Percentiles rank a stretch among this genome's conserved stretches.
Evolutionary conservation across 2,888 invertebrate species (phyloP).

Genomic region (Dione vanillae): DNA sequence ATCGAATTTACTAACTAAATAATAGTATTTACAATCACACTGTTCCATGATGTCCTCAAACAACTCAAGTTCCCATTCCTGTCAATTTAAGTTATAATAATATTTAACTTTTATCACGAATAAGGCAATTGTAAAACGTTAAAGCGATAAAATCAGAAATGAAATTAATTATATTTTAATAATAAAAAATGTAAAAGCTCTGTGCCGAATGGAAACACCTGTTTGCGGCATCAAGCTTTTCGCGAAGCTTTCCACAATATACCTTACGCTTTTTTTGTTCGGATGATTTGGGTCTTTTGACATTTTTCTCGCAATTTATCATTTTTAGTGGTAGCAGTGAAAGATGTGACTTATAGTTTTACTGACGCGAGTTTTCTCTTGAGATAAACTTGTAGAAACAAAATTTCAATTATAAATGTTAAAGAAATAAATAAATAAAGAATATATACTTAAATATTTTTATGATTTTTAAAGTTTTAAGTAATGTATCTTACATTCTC

Average conservation of each 20-base stretch:
- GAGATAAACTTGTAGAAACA: background rate
- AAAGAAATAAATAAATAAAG: too few species aligned
- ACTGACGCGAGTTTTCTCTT: background rate
- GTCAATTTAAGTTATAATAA: background rate
- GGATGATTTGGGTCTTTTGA: slow-evolving; percentile 20
- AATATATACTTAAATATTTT: too few species aligned
- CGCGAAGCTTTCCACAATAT: slow-evolving; percentile 9
- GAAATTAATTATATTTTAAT: slow-evolving; percentile 18
- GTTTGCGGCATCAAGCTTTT: slow-evolving; percentile 30
- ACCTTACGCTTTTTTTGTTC: slow-evolving; percentile 3
- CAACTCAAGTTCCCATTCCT: too few species aligned
- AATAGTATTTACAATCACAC: too few species aligned
- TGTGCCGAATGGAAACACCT: slow-evolving; percentile 30
- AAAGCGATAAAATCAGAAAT: slow-evolving; percentile 14
- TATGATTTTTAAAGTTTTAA: too few species aligned
- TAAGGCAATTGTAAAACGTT: slow-evolving; percentile 8
- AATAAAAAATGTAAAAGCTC: slow-evolving; percentile 18
- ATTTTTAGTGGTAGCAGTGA: slow-evolving; percentile 8
- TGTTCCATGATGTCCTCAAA: too few species aligned
- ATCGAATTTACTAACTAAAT: too few species aligned
- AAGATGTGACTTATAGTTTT: slow-evolving; percentile 13
- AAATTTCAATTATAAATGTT: too few species aligned
- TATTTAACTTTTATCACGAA: background rate
- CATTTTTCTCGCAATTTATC: slow-evolving; percentile 8
- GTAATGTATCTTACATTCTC: too few species aligned